Evolutionary conservation across 2,797 vertebrate species (phyloP).

Genomic region (Pantherophis alleghaniensis): DNA sequence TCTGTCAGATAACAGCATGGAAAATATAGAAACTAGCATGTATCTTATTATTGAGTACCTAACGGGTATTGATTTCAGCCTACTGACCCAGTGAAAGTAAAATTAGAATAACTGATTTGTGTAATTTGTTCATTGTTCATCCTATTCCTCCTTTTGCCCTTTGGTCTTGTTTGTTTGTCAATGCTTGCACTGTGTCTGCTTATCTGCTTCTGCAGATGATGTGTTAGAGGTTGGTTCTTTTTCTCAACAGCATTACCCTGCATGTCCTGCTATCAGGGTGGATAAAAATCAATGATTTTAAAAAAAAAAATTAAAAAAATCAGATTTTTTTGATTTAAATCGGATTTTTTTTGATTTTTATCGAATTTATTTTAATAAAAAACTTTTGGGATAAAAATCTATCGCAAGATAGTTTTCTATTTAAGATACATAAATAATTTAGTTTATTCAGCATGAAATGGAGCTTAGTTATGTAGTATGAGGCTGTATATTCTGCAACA

Average conservation of each 20-base stretch:
- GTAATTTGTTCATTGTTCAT: background rate
- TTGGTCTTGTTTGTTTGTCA: slow-evolving; percentile 8
- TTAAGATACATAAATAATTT: too few species aligned
- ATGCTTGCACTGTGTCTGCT: slow-evolving; percentile 30
- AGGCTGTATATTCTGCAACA: too few species aligned
- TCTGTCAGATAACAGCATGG: background rate
- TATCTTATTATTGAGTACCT: background rate
- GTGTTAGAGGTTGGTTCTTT: slow-evolving; percentile 22
- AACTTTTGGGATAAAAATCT: too few species aligned
- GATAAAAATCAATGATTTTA: too few species aligned
- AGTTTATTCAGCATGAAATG: too few species aligned
- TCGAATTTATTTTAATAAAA: too few species aligned
- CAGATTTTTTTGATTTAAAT: too few species aligned
- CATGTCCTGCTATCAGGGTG: background rate
- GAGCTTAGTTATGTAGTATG: too few species aligned
- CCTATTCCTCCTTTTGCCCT: background rate
- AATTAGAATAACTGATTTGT: slow-evolving; percentile 34
- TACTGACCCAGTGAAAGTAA: background rate
- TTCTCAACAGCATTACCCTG: background rate
- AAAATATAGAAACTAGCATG: background rate
- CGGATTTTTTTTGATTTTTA: too few species aligned
- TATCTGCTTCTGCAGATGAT: slow-evolving; percentile 34
- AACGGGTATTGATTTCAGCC: background rate
- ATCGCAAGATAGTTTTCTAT: too few species aligned
- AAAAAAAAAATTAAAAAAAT: too few species aligned